Conservation (phyloP, 2,113 vertebrate species). For the Sinocyclocheilus grahami region DNA sequence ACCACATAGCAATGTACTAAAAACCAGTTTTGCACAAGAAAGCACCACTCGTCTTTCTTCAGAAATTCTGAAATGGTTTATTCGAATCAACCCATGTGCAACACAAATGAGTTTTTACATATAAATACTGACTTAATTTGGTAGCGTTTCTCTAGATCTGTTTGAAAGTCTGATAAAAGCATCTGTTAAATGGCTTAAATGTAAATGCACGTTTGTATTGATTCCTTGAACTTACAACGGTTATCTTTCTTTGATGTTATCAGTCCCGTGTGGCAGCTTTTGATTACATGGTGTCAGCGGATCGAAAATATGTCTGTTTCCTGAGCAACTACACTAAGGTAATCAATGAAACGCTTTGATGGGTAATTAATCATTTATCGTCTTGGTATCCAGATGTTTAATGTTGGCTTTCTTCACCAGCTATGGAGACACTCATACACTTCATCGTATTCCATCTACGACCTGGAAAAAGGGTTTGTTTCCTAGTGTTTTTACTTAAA, state of each 20-base stretch:
- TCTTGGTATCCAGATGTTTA: neutral
- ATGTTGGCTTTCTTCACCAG: slow-evolving; percentile 67
- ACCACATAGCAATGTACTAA: neutral
- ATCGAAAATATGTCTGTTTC: slow-evolving; percentile 83
- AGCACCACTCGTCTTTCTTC: neutral
- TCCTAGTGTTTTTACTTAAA: neutral
- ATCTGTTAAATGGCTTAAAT: neutral
- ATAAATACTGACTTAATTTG: too few relatives aligned
- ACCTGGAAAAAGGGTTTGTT: slow-evolving; percentile 77
- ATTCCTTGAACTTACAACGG: neutral
- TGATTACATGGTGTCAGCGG: slow-evolving; percentile 85
- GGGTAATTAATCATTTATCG: neutral
- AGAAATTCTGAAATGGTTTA: too few relatives aligned
- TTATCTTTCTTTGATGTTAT: neutral
- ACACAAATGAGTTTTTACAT: too few relatives aligned
- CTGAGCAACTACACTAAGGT: slow-evolving; percentile 93
- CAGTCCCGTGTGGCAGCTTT: slow-evolving; percentile 81
- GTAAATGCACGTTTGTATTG: neutral
- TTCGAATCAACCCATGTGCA: too few relatives aligned
- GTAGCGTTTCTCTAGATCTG: too few relatives aligned
- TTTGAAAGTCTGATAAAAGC: neutral
- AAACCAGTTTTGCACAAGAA: neutral
- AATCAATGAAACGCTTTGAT: slow-evolving; percentile 44
- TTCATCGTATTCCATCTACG: slow-evolving; percentile 86
- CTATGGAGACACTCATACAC: slow-evolving; percentile 92